Percentiles rank a stretch among this genome's conserved stretches.
These are phyloP conservation scores for Zootermopsis nevadensis DNA, from an alignment of 2,888 invertebrate species.

Conservation along the genomic window DNA sequence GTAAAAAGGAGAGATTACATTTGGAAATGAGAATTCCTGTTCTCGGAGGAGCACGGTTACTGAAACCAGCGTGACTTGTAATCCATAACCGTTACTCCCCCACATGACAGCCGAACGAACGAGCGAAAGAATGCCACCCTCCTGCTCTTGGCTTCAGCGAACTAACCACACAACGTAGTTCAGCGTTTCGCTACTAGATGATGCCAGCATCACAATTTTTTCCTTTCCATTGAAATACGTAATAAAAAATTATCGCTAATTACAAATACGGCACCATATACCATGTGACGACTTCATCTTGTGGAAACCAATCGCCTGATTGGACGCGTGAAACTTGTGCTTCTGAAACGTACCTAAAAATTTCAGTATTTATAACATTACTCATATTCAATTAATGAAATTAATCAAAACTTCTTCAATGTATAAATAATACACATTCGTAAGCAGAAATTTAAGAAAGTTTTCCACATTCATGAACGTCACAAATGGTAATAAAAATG, in stretches of 20 bases:
- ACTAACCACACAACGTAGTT: slow-evolving; percentile 36
- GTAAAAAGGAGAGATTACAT: slow-evolving; percentile 37
- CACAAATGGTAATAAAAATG: too few relatives aligned
- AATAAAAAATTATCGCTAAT: slow-evolving; percentile 13
- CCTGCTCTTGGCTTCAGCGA: neutral
- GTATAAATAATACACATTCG: too few relatives aligned
- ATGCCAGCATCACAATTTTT: slow-evolving; percentile 32
- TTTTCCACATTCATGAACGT: too few relatives aligned
- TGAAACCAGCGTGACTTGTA: slow-evolving; percentile 27
- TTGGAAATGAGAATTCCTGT: slow-evolving; percentile 37
- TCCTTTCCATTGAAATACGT: slow-evolving; percentile 24
- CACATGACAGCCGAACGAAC: slow-evolving; percentile 33
- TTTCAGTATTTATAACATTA: too few relatives aligned
- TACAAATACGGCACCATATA: slow-evolving; percentile 19
- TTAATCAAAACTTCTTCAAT: too few relatives aligned
- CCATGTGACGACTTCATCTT: slow-evolving; percentile 14
- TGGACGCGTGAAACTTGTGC: neutral
- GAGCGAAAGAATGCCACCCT: slow-evolving; percentile 23
- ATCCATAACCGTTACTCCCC: slow-evolving; percentile 34
- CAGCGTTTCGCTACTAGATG: slow-evolving; percentile 25
- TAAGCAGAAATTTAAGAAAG: too few relatives aligned
- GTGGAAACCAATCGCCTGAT: slow-evolving; percentile 9
- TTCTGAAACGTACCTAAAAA: too few relatives aligned
- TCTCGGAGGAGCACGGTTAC: slow-evolving; percentile 22
- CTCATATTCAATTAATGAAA: too few relatives aligned